A percentile compares a stretch with the other conserved stretches of the same genome.
phyloP scores from a whole-genome alignment of 2,113 vertebrate species.

The Xenopus laevis region DNA sequence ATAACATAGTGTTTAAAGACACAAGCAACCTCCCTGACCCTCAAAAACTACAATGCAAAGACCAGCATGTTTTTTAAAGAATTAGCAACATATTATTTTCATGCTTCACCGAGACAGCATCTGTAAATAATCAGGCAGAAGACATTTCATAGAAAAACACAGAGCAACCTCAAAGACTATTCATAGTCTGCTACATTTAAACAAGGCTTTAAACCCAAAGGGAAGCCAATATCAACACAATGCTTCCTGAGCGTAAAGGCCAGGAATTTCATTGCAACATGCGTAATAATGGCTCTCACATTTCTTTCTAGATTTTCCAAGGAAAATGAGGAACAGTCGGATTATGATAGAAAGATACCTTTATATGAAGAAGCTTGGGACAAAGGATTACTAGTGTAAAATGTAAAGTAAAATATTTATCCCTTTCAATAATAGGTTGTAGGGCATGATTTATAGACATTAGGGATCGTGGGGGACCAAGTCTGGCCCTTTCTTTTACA shows the following conservation, averaged over 20 bases:
- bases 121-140: slow-evolving; percentile 81
- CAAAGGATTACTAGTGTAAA: no score
- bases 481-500: no score
- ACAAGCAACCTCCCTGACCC: slow-evolving; percentile 46
- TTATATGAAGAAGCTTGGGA: no score
- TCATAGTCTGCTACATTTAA: slow-evolving; percentile 80
- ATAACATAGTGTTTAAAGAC: slow-evolving; percentile 10
- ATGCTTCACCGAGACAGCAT: slow-evolving; percentile 69
- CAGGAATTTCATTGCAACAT: slow-evolving; percentile 76
- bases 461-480: no score
- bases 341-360: not conserved
- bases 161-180: slow-evolving; percentile 77
- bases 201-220: slow-evolving; percentile 68
- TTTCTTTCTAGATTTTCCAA: slow-evolving; percentile 68
- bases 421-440: not conserved
- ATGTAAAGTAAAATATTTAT: no score
- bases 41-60: slow-evolving; percentile 57
- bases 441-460: no score
- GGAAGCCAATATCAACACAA: slow-evolving; percentile 85
- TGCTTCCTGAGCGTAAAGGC: slow-evolving; percentile 87
- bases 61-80: slow-evolving; percentile 55
- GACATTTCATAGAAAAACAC: slow-evolving; percentile 76
- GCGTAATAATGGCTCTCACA: slow-evolving; percentile 75
- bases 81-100: slow-evolving; percentile 67
- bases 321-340: not conserved